Conservation (phyloP, 2,888 invertebrate species). For the Catocala sponsa region DNA sequence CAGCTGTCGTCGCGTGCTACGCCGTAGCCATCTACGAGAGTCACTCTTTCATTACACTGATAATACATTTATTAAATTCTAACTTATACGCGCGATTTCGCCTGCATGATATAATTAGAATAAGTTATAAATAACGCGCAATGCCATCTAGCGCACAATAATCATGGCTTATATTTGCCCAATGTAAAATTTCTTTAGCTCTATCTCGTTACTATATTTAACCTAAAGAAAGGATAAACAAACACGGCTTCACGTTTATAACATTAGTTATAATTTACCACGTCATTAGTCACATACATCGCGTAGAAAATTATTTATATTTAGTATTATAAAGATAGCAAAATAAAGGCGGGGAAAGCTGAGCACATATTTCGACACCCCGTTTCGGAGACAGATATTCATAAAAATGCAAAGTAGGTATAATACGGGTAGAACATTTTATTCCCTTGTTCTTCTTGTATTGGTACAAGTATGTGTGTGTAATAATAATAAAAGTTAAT, state of each 20-base stretch:
- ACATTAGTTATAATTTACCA: constrained; percentile 12
- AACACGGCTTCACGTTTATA: too few species aligned
- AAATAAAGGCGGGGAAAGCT: constrained; percentile 17
- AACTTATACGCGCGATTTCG: not conserved
- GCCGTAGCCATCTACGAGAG: constrained; percentile 66
- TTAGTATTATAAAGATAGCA: constrained; percentile 4
- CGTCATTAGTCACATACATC: constrained; percentile 10
- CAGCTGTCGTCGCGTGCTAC: constrained; percentile 68
- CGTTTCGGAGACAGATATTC: constrained; percentile 19
- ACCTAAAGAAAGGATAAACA: too few species aligned
- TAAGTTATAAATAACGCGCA: not conserved
- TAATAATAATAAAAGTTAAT: constrained; percentile 64
- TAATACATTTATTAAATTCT: constrained; percentile 26
- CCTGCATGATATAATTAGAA: not conserved
- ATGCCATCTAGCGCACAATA: too few species aligned
- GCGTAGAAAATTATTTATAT: constrained; percentile 2
- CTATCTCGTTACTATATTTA: too few species aligned
- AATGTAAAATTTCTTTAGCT: too few species aligned
- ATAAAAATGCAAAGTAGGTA: constrained; percentile 34
- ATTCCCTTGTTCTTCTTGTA: constrained; percentile 33
- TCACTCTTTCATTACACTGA: constrained; percentile 44
- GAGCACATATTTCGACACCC: constrained; percentile 14
- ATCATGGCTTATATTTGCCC: too few species aligned
- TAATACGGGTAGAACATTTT: constrained; percentile 27
- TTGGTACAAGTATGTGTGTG: constrained; percentile 40